Evolutionary conservation across 2,888 invertebrate species (phyloP).

Genomic region (Mesorhabditis belari): DNA sequence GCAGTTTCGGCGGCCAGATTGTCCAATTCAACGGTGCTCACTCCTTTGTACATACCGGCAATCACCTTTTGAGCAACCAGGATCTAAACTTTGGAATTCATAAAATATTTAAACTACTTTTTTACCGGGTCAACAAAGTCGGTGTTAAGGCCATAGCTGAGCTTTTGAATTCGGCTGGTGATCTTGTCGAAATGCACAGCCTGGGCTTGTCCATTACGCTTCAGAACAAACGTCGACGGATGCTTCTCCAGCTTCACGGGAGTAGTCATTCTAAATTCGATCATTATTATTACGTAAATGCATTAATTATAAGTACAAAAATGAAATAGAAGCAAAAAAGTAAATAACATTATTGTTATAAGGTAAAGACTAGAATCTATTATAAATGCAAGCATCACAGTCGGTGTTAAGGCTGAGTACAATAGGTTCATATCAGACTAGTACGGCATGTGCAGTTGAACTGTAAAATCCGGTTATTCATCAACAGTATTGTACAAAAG

Average conservation of each 20-base stretch:
- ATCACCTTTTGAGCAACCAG: conserved; percentile 70
- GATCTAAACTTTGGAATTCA: conserved; percentile 54
- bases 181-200: conserved; percentile 95
- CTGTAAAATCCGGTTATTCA: conserved; percentile 28
- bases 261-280: neutral
- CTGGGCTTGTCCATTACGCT: conserved; percentile 71
- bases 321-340: too few relatives aligned
- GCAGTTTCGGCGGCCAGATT: conserved; percentile 96
- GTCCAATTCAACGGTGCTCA: conserved; percentile 91
- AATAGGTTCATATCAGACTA: too few relatives aligned
- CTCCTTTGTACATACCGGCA: conserved; percentile 86
- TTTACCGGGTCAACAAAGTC: conserved; percentile 90
- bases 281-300: neutral
- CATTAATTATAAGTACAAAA: too few relatives aligned
- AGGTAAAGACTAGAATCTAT: too few relatives aligned
- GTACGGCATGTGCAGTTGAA: too few relatives aligned
- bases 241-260: conserved; percentile 62
- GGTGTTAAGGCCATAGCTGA: conserved; percentile 89
- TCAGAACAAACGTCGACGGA: neutral
- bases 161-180: conserved; percentile 84
- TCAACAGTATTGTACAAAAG: conserved; percentile 52
- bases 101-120: neutral
- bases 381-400: too few relatives aligned
- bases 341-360: too few relatives aligned
- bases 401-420: too few relatives aligned